Base-by-base conservation (phyloP, 2,888 invertebrate genomes). In the Carcina quercana region DNA sequence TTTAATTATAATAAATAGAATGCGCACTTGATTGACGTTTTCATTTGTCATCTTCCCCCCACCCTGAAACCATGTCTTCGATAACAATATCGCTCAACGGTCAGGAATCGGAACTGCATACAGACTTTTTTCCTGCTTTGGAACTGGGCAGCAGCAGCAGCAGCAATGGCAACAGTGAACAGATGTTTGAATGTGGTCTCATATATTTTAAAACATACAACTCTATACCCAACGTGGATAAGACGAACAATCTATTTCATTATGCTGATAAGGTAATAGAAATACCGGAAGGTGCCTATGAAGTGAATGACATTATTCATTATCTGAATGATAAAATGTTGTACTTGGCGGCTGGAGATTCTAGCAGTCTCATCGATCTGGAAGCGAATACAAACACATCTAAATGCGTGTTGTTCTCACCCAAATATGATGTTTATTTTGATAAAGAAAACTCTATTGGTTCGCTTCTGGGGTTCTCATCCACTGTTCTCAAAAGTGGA, bases 151-250 rank as follows among this genome's bases (percentile, higher is more conserved):
- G 21, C n/a, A n/a, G n/a, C n/a, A n/a, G n/a, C n/a, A n/a, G n/a
- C n/a, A n/a, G n/a, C n/a, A n/a, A n/a, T n/a, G n/a, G n/a, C n/a
- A n/a, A n/a, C n/a, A n/a, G n/a, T n/a, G n/a, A n/a, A n/a, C n/a
- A n/a, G 8, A 2, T n/a, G 5, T 39, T 31, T 28, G 38, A 39
- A 21, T 39, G 38, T 19, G 38, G 22, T 14, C 15, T 30, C 14
- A 1, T 32, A 11, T 13, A 13, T 19, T 25, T 32, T 3, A 19
- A 15, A 3, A 32, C 31, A 8, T 32, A 13, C 14, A 25, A 32
- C 13, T 26, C 26, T 3, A 26, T 26, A 13, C 26, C 26, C 1
- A 26, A 26, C 10, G 26, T 14, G 10, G 26, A 15, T n/a, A 5
- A 3, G 2, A 20, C 7, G 11, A 28, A 20, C 13, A 28, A 28